phyloP scores from a whole-genome alignment of 2,113 vertebrate genomes.

The Hippopotamus amphibius region DNA sequence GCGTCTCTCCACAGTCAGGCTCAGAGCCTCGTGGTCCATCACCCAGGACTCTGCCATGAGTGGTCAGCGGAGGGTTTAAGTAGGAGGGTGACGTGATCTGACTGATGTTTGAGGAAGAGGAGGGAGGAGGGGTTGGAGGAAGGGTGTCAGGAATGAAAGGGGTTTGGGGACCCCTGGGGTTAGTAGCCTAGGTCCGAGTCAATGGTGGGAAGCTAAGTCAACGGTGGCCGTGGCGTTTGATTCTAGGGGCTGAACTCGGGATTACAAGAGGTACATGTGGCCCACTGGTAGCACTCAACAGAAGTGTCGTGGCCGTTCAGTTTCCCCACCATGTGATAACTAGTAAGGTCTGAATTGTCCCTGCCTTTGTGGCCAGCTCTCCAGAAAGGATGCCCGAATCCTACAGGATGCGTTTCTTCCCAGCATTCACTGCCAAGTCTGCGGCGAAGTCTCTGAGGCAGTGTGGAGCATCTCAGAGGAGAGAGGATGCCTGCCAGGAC shows the following conservation, averaged over 20 bases:
- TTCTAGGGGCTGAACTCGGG: neutral
- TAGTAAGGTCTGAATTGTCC: no score
- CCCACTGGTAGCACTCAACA: neutral
- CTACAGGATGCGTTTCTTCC: neutral
- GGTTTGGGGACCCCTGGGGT: neutral
- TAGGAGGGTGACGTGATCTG: neutral
- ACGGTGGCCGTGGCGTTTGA: neutral
- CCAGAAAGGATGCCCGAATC: neutral
- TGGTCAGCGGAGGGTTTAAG: neutral
- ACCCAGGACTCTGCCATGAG: neutral
- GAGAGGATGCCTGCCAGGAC: neutral
- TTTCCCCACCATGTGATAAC: neutral
- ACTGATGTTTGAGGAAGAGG: neutral
- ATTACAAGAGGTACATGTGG: neutral
- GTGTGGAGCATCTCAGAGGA: neutral
- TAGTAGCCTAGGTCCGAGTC: no score
- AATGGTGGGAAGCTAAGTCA: neutral
- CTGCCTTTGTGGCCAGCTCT: neutral
- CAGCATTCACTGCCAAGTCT: neutral
- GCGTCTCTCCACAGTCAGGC: rapidly evolving
- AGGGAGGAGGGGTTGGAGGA: rapidly evolving
- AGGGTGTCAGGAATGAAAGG: neutral
- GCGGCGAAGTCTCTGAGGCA: neutral
- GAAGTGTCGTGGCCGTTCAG: neutral
- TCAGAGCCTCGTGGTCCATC: neutral